Base-by-base conservation (phyloP, 2,113 vertebrate genomes). In the Scalopus aquaticus region DNA sequence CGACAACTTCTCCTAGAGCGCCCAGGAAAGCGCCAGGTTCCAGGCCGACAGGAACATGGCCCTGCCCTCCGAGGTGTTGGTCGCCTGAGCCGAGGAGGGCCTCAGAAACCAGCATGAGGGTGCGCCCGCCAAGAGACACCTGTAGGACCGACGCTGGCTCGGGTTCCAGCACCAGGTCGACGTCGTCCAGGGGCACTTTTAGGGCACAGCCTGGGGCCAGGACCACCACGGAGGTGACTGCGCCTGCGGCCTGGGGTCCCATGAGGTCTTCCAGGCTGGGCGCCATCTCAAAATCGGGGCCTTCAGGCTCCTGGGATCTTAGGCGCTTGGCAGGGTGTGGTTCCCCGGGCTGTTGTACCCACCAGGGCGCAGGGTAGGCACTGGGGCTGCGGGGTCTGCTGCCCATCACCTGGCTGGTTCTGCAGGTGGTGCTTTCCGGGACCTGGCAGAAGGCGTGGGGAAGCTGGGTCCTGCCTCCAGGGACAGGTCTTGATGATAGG, bases 161-260 rank as follows among this genome's bases (percentile, higher is more conserved):
- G 0, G 92, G 73, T 62, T 95, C 44, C 20, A 95, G 67, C 88
- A 95, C 12, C 46, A 95, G 22, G 28, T 74, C 79, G 62, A 81
- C 37, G 42, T 58, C 10, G 6, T 88, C 83, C 49, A 87, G 62
- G 22, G 49, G 6, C 17, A 96, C 35, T 30, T 89, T 83, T 39
- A 95, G 32, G 39, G 73, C 54, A 30, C 78, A 89, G 73, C 60
- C 86, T 0, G 39, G 9, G 10, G 90, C 78, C 94, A 93, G 46
- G 26, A 93, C 39, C 46, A 85, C 26, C 9, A 93, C n/a, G 0
- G 74, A 74, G 20, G 69, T 46, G 54, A 58, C 54, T 9, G 5
- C 19, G 1, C 20, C 58, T 1, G 62, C 9, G 9, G 19, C 49
- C 4, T 2, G 49, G 28, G 35, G 0, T 7, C 2, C 12, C 0